Conservation (phyloP, 92 coral and sea anemone species). For the Siderastrea radians region DNA sequence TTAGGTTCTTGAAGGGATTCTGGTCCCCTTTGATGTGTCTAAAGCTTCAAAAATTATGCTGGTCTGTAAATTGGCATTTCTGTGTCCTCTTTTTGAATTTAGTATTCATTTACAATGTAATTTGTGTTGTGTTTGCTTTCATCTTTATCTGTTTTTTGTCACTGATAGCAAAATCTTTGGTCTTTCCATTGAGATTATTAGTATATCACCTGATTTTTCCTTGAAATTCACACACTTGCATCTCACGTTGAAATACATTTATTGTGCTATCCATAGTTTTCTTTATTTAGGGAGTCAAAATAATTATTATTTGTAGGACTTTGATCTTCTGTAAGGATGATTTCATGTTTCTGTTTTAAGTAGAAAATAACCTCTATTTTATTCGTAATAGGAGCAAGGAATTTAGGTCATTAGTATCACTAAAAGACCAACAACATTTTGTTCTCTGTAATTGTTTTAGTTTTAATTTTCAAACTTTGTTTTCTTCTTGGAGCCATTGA, state of each 20-base stretch:
- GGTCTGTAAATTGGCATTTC: neutral
- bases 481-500: neutral
- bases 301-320: neutral
- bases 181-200: neutral
- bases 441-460: neutral
- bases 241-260: neutral
- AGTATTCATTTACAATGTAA: slow-evolving; percentile 11
- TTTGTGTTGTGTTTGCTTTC: slow-evolving; percentile 11
- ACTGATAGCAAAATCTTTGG: neutral
- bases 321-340: neutral
- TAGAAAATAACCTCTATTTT: neutral
- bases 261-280: neutral
- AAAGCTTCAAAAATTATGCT: neutral
- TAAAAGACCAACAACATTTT: slow-evolving; percentile 2
- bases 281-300: neutral
- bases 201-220: neutral
- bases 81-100: neutral
- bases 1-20: neutral
- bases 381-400: slow-evolving; percentile 8
- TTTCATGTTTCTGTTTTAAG: neutral
- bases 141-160: neutral
- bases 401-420: slow-evolving; percentile 6
- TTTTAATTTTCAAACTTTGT: neutral
- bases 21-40: neutral
- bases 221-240: neutral